phyloP scores from a whole-genome alignment of 2,888 invertebrate species.

The Uloborus plumipes region DNA sequence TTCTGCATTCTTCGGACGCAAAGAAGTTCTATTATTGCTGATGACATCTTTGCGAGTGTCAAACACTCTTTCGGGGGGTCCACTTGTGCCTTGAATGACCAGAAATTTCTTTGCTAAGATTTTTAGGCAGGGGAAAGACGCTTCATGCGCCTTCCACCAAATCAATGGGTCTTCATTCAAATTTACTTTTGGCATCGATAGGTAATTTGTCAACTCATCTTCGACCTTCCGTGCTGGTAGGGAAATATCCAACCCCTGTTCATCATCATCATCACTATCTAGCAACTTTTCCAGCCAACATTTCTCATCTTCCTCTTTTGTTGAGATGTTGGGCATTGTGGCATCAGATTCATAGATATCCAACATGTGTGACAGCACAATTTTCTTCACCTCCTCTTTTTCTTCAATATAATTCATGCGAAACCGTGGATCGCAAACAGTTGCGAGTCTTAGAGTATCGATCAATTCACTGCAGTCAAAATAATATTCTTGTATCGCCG shows the following conservation, averaged over 20 bases:
- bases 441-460: neutral
- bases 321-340: neutral
- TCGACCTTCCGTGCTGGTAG: neutral
- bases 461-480: neutral
- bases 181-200: neutral
- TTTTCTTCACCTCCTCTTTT: neutral
- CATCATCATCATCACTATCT: neutral
- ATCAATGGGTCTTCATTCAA: slow-evolving; percentile 14
- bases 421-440: neutral
- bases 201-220: slow-evolving; percentile 5
- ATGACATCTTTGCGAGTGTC: slow-evolving; percentile 10
- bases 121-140: slow-evolving; percentile 1
- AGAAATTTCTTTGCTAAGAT: slow-evolving; percentile 22
- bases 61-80: slow-evolving; percentile 15
- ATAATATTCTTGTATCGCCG: neutral
- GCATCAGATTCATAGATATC: neutral
- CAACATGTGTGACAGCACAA: neutral
- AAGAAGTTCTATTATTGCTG: too few relatives aligned
- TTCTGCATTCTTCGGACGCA: too few relatives aligned
- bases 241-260: neutral
- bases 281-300: neutral
- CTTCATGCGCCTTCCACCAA: slow-evolving; percentile 19
- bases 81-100: slow-evolving; percentile 26
- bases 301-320: neutral
- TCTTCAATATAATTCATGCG: neutral